Evolutionary conservation across 64 coral and sea anemone genomes (phyloP), one percentile per base, ranked within the genome.

Genomic region (Hydrozoanthus tunicans): DNA sequence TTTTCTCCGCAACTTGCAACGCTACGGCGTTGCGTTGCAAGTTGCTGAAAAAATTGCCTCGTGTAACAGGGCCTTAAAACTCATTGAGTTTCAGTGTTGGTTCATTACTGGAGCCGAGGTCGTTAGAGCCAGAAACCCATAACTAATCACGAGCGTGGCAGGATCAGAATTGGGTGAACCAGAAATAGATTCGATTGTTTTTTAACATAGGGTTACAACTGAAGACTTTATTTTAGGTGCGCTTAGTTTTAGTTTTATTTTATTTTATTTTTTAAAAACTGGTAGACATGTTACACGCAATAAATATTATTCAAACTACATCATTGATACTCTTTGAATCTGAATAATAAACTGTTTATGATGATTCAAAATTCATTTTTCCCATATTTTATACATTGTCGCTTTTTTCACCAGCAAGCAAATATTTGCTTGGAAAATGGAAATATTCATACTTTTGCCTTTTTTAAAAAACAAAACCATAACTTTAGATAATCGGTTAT

Each of bases 301-400:
- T 83, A 83, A 83, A 83, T 83, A 83, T 13, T 83, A 68, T 83
- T 53, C 63, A 66, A 82, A 83, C 62, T 83, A 66, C 55, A 14
- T 83, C 66, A 83, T 65, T 81, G 58, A 81, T 58, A 56, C 61
- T 55, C 67, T 64, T 83, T 83, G 51, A 32, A 53, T 66, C 6
- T 54, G 11, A 63, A 82, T 62, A 32, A 32, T 53, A 83, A 66
- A 51, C 15, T 56, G 81, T 51, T 5, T 51, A 8, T 15, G 32
- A 64, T 10, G 67, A 68, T 65, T 64, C 12, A 65, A 67, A 67
- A 53, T 53, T 83, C 4, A 51, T 25, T 9, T 17, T 53, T 56
- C 11, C 52, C 77, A 6, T 26, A 57, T 81, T 51, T 15, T 4
- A 15, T 11, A 9, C 58, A 6, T 17, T 6, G 32, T 62, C 13